Conservation (phyloP, 2,888 invertebrate species). For the Hartigia nigra region DNA sequence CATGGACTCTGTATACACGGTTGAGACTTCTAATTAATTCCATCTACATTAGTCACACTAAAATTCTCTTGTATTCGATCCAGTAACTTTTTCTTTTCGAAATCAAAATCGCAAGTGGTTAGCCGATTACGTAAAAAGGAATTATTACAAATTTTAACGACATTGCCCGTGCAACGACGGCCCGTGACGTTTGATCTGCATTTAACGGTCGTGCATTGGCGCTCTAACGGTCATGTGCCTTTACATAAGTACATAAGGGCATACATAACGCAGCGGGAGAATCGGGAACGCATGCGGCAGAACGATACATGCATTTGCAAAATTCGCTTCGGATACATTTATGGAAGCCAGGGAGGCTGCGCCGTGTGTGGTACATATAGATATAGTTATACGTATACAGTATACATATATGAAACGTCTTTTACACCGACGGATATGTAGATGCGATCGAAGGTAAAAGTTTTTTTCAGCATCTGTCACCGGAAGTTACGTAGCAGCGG, state of each 20-base stretch:
- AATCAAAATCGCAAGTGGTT: not conserved
- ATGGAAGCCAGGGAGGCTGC: conserved; percentile 24
- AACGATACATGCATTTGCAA: conserved; percentile 31
- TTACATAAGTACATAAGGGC: conserved; percentile 28
- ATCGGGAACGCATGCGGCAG: conserved; percentile 32
- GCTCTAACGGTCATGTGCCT: conserved; percentile 45
- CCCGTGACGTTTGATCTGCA: conserved; percentile 41
- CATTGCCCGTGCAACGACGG: conserved; percentile 23
- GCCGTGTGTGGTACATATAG: not conserved
- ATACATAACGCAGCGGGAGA: conserved; percentile 21
- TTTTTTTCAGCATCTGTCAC: conserved; percentile 41
- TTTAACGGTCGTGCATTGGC: conserved; percentile 42
- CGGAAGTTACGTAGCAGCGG: conserved; percentile 15
- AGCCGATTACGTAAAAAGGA: conserved; percentile 37
- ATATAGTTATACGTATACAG: not conserved
- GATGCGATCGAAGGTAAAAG: conserved; percentile 47
- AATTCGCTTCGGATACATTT: conserved; percentile 44
- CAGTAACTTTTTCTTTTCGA: not conserved
- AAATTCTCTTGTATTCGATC: not conserved
- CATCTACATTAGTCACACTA: not conserved
- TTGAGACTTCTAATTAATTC: not conserved
- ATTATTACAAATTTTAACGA: conserved; percentile 46
- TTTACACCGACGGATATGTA: conserved; percentile 26
- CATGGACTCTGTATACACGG: not conserved
- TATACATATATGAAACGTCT: not conserved